These are phyloP conservation scores for Neoniphon sammara DNA, from an alignment of 2,797 vertebrate species.

Conservation along the genomic window DNA sequence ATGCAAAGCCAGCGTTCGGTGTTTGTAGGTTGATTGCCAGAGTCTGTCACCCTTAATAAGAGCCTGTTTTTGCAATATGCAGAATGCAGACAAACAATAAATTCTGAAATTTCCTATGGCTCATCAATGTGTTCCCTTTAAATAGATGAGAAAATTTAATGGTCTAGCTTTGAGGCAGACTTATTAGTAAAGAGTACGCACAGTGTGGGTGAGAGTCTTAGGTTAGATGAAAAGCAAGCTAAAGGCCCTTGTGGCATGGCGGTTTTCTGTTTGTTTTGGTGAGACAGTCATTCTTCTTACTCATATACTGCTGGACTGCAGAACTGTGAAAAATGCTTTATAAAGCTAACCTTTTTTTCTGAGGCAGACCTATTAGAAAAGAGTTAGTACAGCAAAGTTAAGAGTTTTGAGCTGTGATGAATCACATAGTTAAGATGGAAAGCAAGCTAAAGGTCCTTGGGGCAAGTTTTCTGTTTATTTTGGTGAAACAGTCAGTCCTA, in stretches of 20 bases:
- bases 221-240: neutral
- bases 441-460: neutral
- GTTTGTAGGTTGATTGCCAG: neutral
- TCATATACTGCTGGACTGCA: neutral
- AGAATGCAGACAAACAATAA: neutral
- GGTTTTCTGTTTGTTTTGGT: conserved; percentile 6
- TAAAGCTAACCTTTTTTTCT: neutral
- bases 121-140: neutral
- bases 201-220: conserved; percentile 4
- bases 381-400: neutral
- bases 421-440: conserved; percentile 4
- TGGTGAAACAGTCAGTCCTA: neutral
- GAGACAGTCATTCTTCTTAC: neutral
- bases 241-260: neutral
- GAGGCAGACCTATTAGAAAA: no score
- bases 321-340: neutral
- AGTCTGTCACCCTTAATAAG: neutral
- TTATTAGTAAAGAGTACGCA: neutral
- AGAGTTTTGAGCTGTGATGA: neutral
- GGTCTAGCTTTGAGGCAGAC: neutral
- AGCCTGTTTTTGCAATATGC: neutral
- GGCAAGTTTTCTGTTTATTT: conserved; percentile 7
- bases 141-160: neutral
- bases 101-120: neutral
- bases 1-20: neutral